Percentiles rank a stretch among this genome's conserved stretches.
Evolutionary conservation across 2,888 invertebrate species (phyloP).

Genomic region (Brenthis hecate): DNA sequence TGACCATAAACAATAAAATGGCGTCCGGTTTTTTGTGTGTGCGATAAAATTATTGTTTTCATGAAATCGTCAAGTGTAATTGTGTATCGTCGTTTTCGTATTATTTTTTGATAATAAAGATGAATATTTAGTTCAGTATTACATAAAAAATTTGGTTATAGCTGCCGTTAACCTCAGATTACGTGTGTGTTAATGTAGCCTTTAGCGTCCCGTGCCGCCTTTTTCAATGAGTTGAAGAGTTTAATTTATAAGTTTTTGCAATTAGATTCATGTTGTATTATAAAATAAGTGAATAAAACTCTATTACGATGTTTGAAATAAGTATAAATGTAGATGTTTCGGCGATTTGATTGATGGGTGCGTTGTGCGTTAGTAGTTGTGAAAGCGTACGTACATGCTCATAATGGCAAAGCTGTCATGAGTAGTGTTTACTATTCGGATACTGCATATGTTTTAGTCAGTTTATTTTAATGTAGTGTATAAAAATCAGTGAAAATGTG

Average conservation of each 20-base stretch:
- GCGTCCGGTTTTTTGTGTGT: conserved; percentile 82
- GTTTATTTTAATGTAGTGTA: conserved; percentile 65
- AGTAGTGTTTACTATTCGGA: conserved; percentile 77
- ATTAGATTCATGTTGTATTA: conserved; percentile 43
- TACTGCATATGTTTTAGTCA: conserved; percentile 72
- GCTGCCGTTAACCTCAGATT: conserved; percentile 49
- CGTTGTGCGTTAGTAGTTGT: conserved; percentile 76
- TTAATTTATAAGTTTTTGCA: conserved; percentile 48
- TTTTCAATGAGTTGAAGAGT: conserved; percentile 64
- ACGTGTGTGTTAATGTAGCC: conserved; percentile 69
- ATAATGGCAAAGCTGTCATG: conserved; percentile 79
- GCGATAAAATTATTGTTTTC: conserved; percentile 78
- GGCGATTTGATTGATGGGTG: conserved; percentile 72
- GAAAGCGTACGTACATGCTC: conserved; percentile 79
- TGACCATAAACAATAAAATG: conserved; percentile 81
- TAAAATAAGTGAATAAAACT: conserved; percentile 41
- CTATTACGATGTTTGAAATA: conserved; percentile 32
- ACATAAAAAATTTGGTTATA: conserved; percentile 46
- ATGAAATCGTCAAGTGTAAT: conserved; percentile 53
- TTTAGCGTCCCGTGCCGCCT: conserved; percentile 77
- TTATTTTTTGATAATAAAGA: conserved; percentile 43
- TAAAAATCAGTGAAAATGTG: conserved; percentile 69
- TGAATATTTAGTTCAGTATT: conserved; percentile 47
- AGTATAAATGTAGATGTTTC: conserved; percentile 48
- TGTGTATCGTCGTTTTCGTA: conserved; percentile 45